phyloP scores from a whole-genome alignment of 64 coral and sea anemone species.

The Acropora yongei region DNA sequence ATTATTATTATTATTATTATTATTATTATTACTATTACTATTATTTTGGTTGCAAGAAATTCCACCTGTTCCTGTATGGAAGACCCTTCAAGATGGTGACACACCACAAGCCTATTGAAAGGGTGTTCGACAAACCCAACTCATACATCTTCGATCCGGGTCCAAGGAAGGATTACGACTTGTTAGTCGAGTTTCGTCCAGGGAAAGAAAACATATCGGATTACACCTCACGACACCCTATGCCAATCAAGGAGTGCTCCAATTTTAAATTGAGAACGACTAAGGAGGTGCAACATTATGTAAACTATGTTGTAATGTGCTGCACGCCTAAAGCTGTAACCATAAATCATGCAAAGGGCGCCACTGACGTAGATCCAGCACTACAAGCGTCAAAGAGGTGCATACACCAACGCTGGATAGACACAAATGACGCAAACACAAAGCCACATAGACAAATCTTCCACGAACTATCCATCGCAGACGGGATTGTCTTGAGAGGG shows the following conservation, averaged over 20 bases:
- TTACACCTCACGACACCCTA: neutral
- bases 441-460: too few species aligned
- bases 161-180: neutral
- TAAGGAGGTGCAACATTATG: neutral
- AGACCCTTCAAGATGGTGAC: neutral
- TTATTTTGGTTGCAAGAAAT: too few species aligned
- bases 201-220: neutral
- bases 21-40: too few species aligned
- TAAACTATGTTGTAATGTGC: neutral
- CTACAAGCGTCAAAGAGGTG: neutral
- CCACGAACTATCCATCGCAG: too few species aligned
- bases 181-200: neutral
- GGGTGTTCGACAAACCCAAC: neutral
- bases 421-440: neutral
- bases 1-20: too few species aligned
- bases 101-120: constrained; percentile 19
- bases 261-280: neutral
- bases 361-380: neutral
- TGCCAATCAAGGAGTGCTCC: neutral
- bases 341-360: neutral
- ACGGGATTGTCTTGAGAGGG: too few species aligned
- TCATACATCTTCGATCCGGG: neutral
- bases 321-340: neutral
- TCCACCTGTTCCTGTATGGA: too few species aligned
- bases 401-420: neutral